Evolutionary conservation across 2,888 invertebrate species (phyloP), one percentile per base, ranked within the genome.

Genomic region (Spisula solida): DNA sequence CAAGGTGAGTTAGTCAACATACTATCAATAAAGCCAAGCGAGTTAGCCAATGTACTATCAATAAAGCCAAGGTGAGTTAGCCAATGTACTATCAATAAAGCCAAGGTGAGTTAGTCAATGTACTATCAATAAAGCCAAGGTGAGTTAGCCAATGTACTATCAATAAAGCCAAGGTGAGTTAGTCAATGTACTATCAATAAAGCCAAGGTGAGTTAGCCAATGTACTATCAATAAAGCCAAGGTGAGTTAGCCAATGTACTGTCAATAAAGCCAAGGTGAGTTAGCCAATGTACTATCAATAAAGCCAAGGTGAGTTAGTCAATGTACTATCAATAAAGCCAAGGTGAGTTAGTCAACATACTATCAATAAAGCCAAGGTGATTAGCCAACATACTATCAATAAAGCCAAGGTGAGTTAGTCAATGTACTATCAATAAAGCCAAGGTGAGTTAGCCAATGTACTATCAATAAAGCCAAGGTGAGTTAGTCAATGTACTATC

Each of bases 61-160:
- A 98, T 92, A 97, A 98, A 94, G 99, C 98, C 0, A 98, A 98
- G 96, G 97, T 97, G n/a, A n/a, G n/a, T n/a, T n/a, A n/a, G n/a
- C n/a, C 98, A 98, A 92, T 98, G 98, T 94, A 98, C 98, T 1
- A 97, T 99, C 81, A 97, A 98, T 92, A 97, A 98, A 94, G 99
- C 98, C 0, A 98, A 98, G 96, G 97, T 97, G n/a, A n/a, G n/a
- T n/a, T n/a, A n/a, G n/a, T n/a, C 98, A 98, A 92, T 98, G 98
- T 94, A 98, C 98, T 1, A 97, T 99, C 81, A 97, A 98, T 92
- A 97, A 98, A 94, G 99, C 98, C 0, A 98, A 98, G 96, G 97
- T 97, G n/a, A n/a, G n/a, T n/a, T n/a, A n/a, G n/a, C n/a, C 98
- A 98, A 92, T 98, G 98, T 94, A 98, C 98, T 1, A 97, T 99